These are phyloP conservation scores for Papilio dardanus DNA, from an alignment of 1,140 invertebrate species.

Conservation along the genomic window DNA sequence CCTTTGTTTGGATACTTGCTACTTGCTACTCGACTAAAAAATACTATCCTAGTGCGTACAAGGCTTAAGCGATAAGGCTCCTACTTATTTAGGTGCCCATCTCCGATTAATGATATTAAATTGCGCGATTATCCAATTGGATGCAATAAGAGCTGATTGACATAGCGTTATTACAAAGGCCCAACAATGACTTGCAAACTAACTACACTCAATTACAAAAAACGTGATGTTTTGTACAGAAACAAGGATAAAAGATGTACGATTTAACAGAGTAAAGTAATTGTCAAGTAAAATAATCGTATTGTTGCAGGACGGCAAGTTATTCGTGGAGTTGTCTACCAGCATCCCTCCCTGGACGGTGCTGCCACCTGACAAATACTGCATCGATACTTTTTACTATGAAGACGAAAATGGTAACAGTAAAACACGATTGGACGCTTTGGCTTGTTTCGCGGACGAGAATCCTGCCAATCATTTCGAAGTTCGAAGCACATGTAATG, in stretches of 20 bases:
- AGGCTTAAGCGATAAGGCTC: too few relatives aligned
- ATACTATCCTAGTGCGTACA: too few relatives aligned
- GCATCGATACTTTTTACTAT: conserved; percentile 63
- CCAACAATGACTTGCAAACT: too few relatives aligned
- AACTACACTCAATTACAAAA: too few relatives aligned
- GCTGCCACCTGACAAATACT: conserved; percentile 56
- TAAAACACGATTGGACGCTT: conserved; percentile 51
- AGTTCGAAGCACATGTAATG: conserved; percentile 59
- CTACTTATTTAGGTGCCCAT: too few relatives aligned
- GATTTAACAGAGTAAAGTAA: neutral
- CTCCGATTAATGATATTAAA: too few relatives aligned
- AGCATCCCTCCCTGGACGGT: conserved; percentile 55
- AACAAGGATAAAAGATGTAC: neutral
- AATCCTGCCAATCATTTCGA: conserved; percentile 45
- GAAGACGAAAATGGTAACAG: conserved; percentile 43
- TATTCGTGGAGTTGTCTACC: conserved; percentile 54
- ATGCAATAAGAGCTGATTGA: too few relatives aligned
- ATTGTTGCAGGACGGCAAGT: conserved; percentile 60
- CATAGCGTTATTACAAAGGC: too few relatives aligned
- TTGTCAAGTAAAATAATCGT: neutral
- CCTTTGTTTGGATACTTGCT: too few relatives aligned
- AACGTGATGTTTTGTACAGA: too few relatives aligned
- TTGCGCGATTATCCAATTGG: too few relatives aligned
- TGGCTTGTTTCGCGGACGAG: conserved; percentile 58
- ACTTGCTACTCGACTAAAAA: too few relatives aligned